A percentile compares a stretch with the other conserved stretches of the same genome.
Evolutionary conservation across 2,888 invertebrate genomes (phyloP).

Genomic region (Tryphoninae sp.): DNA sequence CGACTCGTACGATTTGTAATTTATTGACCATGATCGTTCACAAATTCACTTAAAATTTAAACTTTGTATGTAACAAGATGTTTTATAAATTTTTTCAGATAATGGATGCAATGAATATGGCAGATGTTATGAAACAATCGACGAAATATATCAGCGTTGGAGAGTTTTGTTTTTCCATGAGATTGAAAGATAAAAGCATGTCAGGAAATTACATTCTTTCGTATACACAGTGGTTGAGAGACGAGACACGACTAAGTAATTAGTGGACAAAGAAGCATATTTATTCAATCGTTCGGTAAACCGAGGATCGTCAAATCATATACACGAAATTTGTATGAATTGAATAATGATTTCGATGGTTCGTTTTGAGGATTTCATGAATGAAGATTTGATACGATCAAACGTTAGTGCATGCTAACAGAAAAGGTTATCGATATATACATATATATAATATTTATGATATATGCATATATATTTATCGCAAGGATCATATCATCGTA

Average conservation of each 20-base stretch:
- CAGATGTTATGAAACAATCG: constrained; percentile 53
- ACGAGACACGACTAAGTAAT: constrained; percentile 15
- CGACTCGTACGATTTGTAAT: constrained; percentile 71
- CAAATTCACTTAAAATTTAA: constrained; percentile 35
- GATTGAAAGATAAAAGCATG: neutral
- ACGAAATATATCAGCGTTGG: constrained; percentile 14
- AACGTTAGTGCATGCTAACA: constrained; percentile 52
- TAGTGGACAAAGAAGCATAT: constrained; percentile 48
- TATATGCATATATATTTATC: constrained; percentile 21
- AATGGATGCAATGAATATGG: constrained; percentile 37
- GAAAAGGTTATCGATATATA: constrained; percentile 46
- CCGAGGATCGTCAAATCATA: constrained; percentile 40
- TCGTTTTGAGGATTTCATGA: constrained; percentile 15
- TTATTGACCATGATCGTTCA: constrained; percentile 66
- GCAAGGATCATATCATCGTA: constrained; percentile 55
- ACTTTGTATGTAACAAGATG: neutral
- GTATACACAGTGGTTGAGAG: constrained; percentile 33
- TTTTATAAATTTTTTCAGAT: constrained; percentile 40
- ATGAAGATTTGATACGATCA: constrained; percentile 27
- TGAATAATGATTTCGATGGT: constrained; percentile 38
- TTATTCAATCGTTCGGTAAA: constrained; percentile 50
- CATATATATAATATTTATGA: neutral
- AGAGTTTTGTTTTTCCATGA: neutral
- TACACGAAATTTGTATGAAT: constrained; percentile 35
- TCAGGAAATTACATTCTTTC: neutral